These are phyloP conservation scores for Drosophila macrospina DNA, from an alignment of 2,888 invertebrate species.

Conservation along the genomic window DNA sequence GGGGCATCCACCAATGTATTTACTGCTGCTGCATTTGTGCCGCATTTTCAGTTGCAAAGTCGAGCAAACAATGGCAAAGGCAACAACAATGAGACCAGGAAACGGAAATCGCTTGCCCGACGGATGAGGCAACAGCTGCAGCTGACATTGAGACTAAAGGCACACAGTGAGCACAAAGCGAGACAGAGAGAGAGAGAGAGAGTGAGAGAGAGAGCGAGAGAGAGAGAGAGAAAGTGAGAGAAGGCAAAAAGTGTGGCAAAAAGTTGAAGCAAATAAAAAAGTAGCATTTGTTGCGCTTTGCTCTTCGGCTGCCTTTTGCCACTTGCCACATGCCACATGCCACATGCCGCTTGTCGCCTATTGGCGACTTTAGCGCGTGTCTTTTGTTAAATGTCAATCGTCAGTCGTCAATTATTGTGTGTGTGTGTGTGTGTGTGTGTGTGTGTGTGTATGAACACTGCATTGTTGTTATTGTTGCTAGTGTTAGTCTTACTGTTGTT, in stretches of 20 bases:
- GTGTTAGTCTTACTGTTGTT: slow-evolving; percentile 1
- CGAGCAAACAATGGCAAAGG: slow-evolving; percentile 28
- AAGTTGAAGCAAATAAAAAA: slow-evolving; percentile 23
- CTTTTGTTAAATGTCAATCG: slow-evolving; percentile 58
- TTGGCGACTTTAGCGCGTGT: slow-evolving; percentile 28
- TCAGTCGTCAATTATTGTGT: slow-evolving; percentile 8
- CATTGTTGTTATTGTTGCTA: neutral
- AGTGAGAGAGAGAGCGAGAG: neutral
- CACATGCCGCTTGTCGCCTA: slow-evolving; percentile 8
- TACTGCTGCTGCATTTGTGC: slow-evolving; percentile 31
- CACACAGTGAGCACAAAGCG: neutral
- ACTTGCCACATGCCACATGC: slow-evolving; percentile 1
- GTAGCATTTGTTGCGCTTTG: slow-evolving; percentile 66
- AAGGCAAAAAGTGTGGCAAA: neutral
- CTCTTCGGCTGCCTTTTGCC: slow-evolving; percentile 22
- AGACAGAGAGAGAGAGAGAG: neutral
- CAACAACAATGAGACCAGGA: slow-evolving; percentile 44
- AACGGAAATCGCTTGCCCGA: slow-evolving; percentile 58
- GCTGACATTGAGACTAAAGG: slow-evolving; percentile 41
- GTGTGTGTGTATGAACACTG: neutral
- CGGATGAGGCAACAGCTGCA: slow-evolving; percentile 52
- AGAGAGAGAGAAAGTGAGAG: neutral
- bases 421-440: neutral
- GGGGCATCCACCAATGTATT: neutral
- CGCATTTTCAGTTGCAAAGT: slow-evolving; percentile 18